Base-by-base conservation (phyloP, 2,888 invertebrate genomes). In the Lymantria dispar region DNA sequence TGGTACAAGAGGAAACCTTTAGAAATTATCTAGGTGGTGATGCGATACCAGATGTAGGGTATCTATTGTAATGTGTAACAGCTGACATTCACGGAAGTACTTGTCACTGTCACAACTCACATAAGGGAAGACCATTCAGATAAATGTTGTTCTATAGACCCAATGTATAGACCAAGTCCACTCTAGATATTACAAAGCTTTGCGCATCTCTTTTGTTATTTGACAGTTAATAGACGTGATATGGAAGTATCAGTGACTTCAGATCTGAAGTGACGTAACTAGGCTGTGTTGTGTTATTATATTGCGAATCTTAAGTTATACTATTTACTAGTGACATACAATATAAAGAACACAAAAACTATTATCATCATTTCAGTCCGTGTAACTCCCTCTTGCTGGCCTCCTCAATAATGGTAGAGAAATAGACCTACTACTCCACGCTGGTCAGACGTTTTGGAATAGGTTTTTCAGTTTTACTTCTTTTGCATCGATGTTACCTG, bases 81-180 rank as follows among this genome's bases (percentile, higher is more conserved):
- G 78, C 74, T 74, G 81, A 75, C 80, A 79, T 77, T 85, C 80
- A 82, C 88, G 88, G 89, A 89, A 87, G 73, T 81, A 85, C 87
- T 84, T 84, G 86, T 88, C 87, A 87, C 71, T 85, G 85, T 85
- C 85, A 72, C 66, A 56, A 69, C 70, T 64, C 64, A 63, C 62
- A 70, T 71, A 74, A 53, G 48, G 52, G 40, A 49, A 66, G 70
- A 67, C 63, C 62, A 64, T 76, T 72, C 75, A 76, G 79, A 80
- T 83, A 83, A 84, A 84, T 83, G 76, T 78, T 75, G 72, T 76
- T 77, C 73, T 76, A 77, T 74, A 70, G 69, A 68, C 58, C 22
- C 22, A 22, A 22, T 22, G 22, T 22, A 22, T 22, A 22, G 22
- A 22, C 22, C 22, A 22, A 22, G 22, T 22, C 22, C 22, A 22